Conservation (phyloP, 2,888 invertebrate genomes). For the Nebria salina region DNA sequence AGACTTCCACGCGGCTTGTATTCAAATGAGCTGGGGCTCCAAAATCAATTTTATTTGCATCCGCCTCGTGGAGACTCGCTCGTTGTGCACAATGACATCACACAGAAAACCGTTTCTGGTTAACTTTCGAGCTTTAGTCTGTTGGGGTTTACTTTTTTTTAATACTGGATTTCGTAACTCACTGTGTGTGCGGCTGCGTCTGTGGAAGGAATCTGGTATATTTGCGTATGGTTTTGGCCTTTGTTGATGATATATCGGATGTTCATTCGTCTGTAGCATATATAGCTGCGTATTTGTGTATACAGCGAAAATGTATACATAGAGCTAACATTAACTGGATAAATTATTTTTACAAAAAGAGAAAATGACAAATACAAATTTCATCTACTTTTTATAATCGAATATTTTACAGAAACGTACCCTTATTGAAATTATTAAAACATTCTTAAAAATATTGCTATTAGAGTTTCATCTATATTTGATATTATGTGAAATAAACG, state of each 20-base stretch:
- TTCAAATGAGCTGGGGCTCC: slow-evolving; percentile 12
- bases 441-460: too few species aligned
- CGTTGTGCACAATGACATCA: neutral
- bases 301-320: slow-evolving; percentile 8
- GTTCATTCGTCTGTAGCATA: neutral
- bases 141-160: slow-evolving; percentile 8
- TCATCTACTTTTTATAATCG: too few species aligned
- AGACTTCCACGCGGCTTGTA: slow-evolving; percentile 12
- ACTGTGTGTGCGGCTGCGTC: neutral
- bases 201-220: neutral
- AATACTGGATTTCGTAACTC: neutral
- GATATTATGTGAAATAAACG: too few species aligned
- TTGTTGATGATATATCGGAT: neutral
- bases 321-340: neutral
- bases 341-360: too few species aligned
- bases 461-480: too few species aligned
- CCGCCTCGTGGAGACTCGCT: slow-evolving; percentile 5
- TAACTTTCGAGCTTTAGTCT: neutral
- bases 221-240: slow-evolving; percentile 4
- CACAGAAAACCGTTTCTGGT: slow-evolving; percentile 11
- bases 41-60: slow-evolving; percentile 19
- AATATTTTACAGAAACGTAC: too few species aligned
- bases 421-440: too few species aligned
- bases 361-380: too few species aligned
- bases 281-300: neutral